These are phyloP conservation scores for Bergia sp. DNA, from an alignment of 92 coral and sea anemone species.

Conservation along the genomic window DNA sequence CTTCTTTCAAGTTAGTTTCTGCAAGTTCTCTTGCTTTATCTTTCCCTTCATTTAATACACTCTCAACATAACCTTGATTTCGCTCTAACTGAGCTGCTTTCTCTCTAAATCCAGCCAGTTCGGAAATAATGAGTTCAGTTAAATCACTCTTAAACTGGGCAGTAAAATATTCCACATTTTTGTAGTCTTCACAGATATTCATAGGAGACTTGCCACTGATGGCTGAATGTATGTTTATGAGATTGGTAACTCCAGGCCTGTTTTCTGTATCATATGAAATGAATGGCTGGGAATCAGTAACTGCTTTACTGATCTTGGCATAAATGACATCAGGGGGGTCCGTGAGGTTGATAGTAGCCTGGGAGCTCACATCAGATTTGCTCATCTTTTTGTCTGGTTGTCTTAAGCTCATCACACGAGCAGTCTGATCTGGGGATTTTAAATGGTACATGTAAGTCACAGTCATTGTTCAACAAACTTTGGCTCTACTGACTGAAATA, in stretches of 20 bases:
- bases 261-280: constrained; percentile 65
- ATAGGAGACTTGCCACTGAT: constrained; percentile 57
- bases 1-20: constrained; percentile 45
- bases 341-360: constrained; percentile 68
- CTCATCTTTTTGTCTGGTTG: constrained; percentile 83
- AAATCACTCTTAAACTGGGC: constrained; percentile 67
- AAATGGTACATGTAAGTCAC: too few relatives aligned
- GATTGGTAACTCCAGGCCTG: constrained; percentile 79
- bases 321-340: constrained; percentile 71
- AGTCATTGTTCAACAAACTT: too few relatives aligned
- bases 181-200: constrained; percentile 61
- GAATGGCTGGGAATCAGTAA: constrained; percentile 77
- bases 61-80: constrained; percentile 57
- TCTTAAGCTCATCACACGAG: constrained; percentile 84
- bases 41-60: constrained; percentile 59
- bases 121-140: constrained; percentile 62
- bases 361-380: constrained; percentile 69
- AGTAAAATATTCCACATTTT: constrained; percentile 61
- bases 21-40: constrained; percentile 60
- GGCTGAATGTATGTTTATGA: constrained; percentile 71
- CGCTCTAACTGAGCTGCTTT: constrained; percentile 44
- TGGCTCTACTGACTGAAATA: too few relatives aligned
- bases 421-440: constrained; percentile 48
- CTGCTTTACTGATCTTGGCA: constrained; percentile 70
- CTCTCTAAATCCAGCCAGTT: constrained; percentile 51